Evolutionary conservation across 2,888 invertebrate species (phyloP), one percentile per base, ranked within the genome.

Genomic region (Incurvaria masculella): DNA sequence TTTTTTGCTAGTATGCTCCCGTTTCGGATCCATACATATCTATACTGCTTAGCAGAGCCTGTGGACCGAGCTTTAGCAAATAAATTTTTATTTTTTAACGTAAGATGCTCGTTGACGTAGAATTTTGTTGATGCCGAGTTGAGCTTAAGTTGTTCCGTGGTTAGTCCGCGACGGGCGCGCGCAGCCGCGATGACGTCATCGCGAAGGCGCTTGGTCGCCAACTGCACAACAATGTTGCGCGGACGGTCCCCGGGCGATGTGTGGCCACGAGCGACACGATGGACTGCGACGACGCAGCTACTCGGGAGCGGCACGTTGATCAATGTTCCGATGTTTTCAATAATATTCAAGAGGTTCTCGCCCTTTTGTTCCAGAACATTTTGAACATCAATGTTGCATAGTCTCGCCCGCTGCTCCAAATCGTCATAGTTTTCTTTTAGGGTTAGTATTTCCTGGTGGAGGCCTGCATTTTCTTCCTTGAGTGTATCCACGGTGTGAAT

Each of bases 111-210:
- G n/a, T n/a, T n/a, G n/a, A n/a, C n/a, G n/a, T n/a, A n/a, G n/a
- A n/a, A n/a, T n/a, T n/a, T n/a, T n/a, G n/a, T n/a, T n/a, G n/a
- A n/a, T n/a, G n/a, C n/a, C n/a, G n/a, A n/a, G n/a, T n/a, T n/a
- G n/a, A n/a, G n/a, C n/a, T n/a, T n/a, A n/a, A 42, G 21, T 16
- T 44, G 48, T 10, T 19, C 19, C 11, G 41, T 23, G 11, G 47
- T 47, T 8, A 48, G 20, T 14, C 48, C 48, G 23, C 44, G 48
- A 19, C 48, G 48, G 3, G 18, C 42, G 8, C 48, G 17, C 11
- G n/a, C 17, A 8, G 48, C 48, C n/a, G 48, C 47, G 17, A 48
- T 33, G 18, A 48, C 33, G 18, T 47, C 47, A 23, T 43, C 39
- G 10, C 47, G 47, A 5, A 42, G 38, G 10, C 38, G 42, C 16